Base-by-base conservation (phyloP, 2,888 invertebrate species). In the Chorisops tibialis region DNA sequence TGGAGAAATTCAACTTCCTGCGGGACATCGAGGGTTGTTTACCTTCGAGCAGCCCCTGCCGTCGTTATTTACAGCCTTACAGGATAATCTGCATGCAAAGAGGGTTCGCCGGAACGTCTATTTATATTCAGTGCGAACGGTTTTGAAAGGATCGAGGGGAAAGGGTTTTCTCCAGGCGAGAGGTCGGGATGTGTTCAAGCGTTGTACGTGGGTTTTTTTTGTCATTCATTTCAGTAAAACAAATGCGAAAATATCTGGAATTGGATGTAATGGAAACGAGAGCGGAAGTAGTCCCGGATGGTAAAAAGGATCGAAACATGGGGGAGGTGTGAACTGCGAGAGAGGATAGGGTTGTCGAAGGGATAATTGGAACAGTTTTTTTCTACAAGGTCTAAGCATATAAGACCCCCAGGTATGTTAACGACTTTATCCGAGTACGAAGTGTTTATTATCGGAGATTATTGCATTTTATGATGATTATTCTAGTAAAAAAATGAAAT, bases 251-350 rank as follows among this genome's bases (percentile, higher is more conserved):
- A 14, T 56, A 43, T 45, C 30, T 12, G 18, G 56, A 56, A 56
- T 56, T 56, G 56, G 43, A 43, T 56, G 35, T 45, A 56, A 45
- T 43, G 35, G 43, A 45, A 56, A 56, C 18, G 56, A 56, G 45
- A 18, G 18, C 56, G 56, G 56, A 56, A 43, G 45, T 45, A 56
- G 30, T 43, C 43, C 35, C 43, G 56, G 30, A 24, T 45, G 43
- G 22, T 12, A 38, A 38, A 43, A 56, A 30, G 30, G 35, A 43
- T 56, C 24, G 43, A 45, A 56, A 45, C 14, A 56, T 45, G 56
- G 56, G 56, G 56, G 56, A 56, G 56, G 56, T 56, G 56, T 56
- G 56, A 56, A 56, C 30, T 45, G 30, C 45, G 43, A 43, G 7
- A 43, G 56, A 18, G 56, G 22, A 30, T 30, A 11, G 56, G 45